Evolutionary conservation across 2,797 vertebrate genomes (phyloP).

Genomic region (Tenualosa thibaudeaui): DNA sequence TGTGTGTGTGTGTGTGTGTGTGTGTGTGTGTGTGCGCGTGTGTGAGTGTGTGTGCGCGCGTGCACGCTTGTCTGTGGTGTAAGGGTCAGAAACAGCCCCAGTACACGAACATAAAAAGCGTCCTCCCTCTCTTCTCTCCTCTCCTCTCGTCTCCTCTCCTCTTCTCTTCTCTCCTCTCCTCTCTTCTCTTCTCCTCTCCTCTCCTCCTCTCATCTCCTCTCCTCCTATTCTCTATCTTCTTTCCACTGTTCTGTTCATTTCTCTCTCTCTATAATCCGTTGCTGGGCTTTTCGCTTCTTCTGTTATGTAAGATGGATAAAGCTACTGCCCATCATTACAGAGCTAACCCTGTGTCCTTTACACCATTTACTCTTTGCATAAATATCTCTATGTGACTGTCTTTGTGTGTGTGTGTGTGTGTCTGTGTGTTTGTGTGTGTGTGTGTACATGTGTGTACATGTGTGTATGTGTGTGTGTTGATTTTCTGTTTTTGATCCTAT

Average conservation of each 20-base stretch:
- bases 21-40: background rate
- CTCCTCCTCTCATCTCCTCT: background rate
- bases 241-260: background rate
- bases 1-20: conserved; percentile 17
- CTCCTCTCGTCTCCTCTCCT: background rate
- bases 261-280: background rate
- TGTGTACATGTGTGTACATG: background rate
- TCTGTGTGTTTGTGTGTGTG: background rate
- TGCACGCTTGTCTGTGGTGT: conserved; percentile 1
- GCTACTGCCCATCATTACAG: conserved; percentile 45
- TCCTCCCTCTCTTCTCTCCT: background rate
- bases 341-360: conserved; percentile 42
- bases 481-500: background rate
- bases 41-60: background rate
- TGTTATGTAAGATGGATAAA: conserved; percentile 53
- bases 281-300: conserved; percentile 9
- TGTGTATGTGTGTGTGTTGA: background rate
- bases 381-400: conserved; percentile 36
- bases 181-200: background rate
- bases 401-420: background rate
- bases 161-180: background rate
- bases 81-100: conserved; percentile 23
- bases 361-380: conserved; percentile 26
- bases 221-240: background rate
- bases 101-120: conserved; percentile 8